Conservation (phyloP, 2,888 invertebrate species). For the Ornithoptera alexandrae region DNA sequence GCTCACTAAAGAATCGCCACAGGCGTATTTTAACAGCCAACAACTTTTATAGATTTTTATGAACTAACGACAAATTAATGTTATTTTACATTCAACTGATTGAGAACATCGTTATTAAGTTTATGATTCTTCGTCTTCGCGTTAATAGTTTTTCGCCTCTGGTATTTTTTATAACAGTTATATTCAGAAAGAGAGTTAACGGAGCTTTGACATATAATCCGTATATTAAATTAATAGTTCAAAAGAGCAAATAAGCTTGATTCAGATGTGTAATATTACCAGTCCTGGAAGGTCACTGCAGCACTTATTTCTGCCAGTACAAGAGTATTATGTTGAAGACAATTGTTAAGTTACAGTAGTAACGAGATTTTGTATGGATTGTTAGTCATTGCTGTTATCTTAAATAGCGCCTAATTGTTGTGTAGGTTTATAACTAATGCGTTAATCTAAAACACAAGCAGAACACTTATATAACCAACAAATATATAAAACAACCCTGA, state of each 20-base stretch:
- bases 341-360: too few species aligned
- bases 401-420: too few species aligned
- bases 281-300: too few species aligned
- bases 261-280: too few species aligned
- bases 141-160: not conserved
- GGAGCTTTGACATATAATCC: too few species aligned
- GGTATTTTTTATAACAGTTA: not conserved
- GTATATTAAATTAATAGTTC: too few species aligned
- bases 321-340: too few species aligned
- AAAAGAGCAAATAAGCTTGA: too few species aligned
- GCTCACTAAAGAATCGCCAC: constrained; percentile 49
- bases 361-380: too few species aligned
- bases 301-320: too few species aligned
- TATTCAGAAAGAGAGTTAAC: not conserved
- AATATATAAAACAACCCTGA: constrained; percentile 7
- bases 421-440: not conserved
- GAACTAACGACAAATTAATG: not conserved
- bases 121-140: not conserved
- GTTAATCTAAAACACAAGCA: not conserved
- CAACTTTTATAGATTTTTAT: constrained; percentile 6
- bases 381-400: too few species aligned
- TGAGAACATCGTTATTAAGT: not conserved
- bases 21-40: constrained; percentile 47
- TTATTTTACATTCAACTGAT: not conserved
- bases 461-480: not conserved